Evolutionary conservation across 2,888 invertebrate genomes (phyloP).

Genomic region (Morpho helenor): DNA sequence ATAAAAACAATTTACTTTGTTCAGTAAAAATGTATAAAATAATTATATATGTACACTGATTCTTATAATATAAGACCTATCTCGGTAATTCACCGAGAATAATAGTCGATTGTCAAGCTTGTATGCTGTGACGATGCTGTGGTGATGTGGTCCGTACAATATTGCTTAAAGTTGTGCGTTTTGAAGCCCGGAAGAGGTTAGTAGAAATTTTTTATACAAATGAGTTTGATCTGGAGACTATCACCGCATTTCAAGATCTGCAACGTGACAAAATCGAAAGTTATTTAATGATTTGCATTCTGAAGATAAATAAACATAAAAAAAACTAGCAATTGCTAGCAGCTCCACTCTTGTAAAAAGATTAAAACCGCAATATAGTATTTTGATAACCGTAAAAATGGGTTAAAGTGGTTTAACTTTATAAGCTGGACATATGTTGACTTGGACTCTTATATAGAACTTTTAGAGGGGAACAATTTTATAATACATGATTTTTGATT

Average conservation of each 20-base stretch:
- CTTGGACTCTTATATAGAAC: too few species aligned
- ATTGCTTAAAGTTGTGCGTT: constrained; percentile 27
- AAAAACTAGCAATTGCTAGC: too few species aligned
- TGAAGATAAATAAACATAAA: too few species aligned
- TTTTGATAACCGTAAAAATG: too few species aligned
- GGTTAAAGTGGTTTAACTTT: too few species aligned
- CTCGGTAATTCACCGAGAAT: constrained; percentile 41
- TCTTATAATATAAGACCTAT: constrained; percentile 35
- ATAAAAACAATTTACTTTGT: constrained; percentile 13
- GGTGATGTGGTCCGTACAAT: constrained; percentile 42
- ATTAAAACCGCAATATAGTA: too few species aligned
- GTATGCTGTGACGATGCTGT: constrained; percentile 14
- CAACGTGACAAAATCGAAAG: constrained; percentile 30
- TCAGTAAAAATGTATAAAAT: constrained; percentile 27
- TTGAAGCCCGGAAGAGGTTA: constrained; percentile 26
- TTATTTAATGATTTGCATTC: too few species aligned
- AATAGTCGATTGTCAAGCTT: constrained; percentile 30
- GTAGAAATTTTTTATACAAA: constrained; percentile 33
- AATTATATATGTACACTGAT: constrained; percentile 39
- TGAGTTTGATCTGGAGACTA: constrained; percentile 42
- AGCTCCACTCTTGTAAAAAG: too few species aligned
- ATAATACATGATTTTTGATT: too few species aligned
- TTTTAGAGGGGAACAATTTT: too few species aligned
- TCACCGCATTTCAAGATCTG: constrained; percentile 77
- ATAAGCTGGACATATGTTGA: too few species aligned